A percentile compares a stretch with the other conserved stretches of the same genome.
phyloP scores from a whole-genome alignment of 2,113 vertebrate genomes.

The Plecotus auritus region DNA sequence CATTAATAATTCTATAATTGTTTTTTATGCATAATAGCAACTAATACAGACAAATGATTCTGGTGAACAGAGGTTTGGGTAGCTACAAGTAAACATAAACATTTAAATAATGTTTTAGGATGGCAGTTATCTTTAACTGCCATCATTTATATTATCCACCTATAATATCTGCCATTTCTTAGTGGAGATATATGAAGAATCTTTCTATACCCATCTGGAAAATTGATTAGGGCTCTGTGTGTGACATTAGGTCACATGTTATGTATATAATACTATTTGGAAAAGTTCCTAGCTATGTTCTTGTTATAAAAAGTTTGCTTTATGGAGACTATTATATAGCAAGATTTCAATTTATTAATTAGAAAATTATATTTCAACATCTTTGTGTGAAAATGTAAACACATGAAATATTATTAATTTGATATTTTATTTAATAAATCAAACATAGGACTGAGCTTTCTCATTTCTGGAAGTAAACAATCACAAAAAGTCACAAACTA shows the following conservation, averaged over 20 bases:
- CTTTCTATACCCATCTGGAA: not conserved
- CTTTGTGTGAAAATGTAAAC: not conserved
- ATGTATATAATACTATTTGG: not conserved
- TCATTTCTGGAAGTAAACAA: not conserved
- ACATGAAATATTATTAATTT: not conserved
- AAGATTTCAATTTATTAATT: not conserved
- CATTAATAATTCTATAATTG: not conserved
- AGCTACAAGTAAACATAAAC: not conserved
- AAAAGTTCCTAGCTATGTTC: not conserved
- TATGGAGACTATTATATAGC: not conserved
- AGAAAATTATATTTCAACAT: constrained; percentile 12
- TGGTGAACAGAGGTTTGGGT: not conserved
- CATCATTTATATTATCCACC: not conserved
- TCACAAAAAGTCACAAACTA: not conserved
- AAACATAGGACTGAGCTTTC: not conserved
- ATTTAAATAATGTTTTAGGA: not conserved
- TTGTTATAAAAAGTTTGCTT: not conserved
- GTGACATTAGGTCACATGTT: not conserved
- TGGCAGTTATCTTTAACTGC: not conserved
- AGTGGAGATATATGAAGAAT: not conserved
- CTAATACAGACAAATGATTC: not conserved
- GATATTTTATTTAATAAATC: not conserved
- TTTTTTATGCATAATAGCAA: not conserved
- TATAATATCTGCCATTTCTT: not conserved
- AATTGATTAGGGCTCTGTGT: not conserved